Percentiles rank a stretch among this genome's conserved stretches.
phyloP scores from a whole-genome alignment of 2,797 vertebrate species.

The Netta rufina region DNA sequence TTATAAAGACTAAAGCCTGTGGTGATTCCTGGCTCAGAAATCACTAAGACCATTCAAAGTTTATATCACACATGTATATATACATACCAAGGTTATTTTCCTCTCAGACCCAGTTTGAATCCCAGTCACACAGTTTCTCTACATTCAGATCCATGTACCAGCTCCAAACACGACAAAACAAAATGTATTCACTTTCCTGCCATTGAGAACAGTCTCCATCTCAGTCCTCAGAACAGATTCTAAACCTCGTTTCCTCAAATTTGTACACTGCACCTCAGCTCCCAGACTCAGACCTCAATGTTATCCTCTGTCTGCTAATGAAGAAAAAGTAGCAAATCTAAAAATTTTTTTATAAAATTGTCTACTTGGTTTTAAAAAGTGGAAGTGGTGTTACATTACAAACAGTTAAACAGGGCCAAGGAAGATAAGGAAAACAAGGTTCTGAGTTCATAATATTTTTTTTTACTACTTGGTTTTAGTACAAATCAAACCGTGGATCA shows the following conservation, averaged over 20 bases:
- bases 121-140: not conserved
- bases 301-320: not conserved
- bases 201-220: not conserved
- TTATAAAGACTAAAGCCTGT: not conserved
- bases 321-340: not conserved
- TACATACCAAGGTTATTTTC: not conserved
- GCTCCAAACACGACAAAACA: not conserved
- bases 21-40: not conserved
- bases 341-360: not conserved
- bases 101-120: not conserved
- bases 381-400: not conserved
- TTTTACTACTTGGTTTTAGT: not conserved
- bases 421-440: not conserved
- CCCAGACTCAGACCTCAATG: not conserved
- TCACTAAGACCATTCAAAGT: not conserved
- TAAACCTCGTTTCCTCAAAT: not conserved
- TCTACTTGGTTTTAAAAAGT: not conserved
- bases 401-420: not conserved
- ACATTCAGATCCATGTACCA: not conserved
- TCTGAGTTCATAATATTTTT: not conserved
- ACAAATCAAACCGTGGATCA: not conserved
- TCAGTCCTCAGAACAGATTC: not conserved
- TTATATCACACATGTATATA: not conserved
- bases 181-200: not conserved
- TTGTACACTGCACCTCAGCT: not conserved